These are phyloP conservation scores for Diabrotica undecimpunctata DNA, from an alignment of 1,140 invertebrate genomes.

Conservation along the genomic window DNA sequence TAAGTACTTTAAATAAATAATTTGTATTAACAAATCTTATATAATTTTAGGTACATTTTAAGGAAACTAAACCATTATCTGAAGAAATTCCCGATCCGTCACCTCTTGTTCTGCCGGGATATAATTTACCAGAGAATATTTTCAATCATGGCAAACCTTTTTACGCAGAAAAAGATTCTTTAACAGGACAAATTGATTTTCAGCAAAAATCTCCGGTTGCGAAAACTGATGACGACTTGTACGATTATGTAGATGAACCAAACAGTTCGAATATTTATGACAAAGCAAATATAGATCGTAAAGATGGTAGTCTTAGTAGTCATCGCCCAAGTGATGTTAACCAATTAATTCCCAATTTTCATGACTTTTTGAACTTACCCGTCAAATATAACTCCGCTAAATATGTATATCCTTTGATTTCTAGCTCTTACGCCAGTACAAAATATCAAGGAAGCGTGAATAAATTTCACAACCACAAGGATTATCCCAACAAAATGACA, in stretches of 20 bases:
- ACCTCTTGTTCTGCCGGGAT: conserved; percentile 42
- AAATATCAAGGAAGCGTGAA: conserved; percentile 67
- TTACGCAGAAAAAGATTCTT: conserved; percentile 63
- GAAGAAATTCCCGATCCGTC: conserved; percentile 46
- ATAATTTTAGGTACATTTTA: not conserved
- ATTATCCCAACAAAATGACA: conserved; percentile 49
- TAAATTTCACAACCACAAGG: conserved; percentile 61
- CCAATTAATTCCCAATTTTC: conserved; percentile 58
- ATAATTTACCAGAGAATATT: conserved; percentile 45
- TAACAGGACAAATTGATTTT: conserved; percentile 63
- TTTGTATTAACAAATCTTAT: too few species aligned
- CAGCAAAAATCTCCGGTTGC: conserved; percentile 52
- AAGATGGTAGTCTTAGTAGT: conserved; percentile 46
- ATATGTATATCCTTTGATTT: conserved; percentile 65
- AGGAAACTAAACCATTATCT: conserved; percentile 8
- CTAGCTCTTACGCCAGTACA: conserved; percentile 67
- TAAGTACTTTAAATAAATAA: too few species aligned
- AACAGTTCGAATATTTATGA: conserved; percentile 38
- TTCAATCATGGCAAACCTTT: conserved; percentile 70
- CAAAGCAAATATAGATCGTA: conserved; percentile 47
- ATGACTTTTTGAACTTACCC: conserved; percentile 67
- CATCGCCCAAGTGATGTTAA: conserved; percentile 54
- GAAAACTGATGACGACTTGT: conserved; percentile 40
- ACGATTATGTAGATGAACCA: conserved; percentile 36
- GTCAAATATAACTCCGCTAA: conserved; percentile 63